Base-by-base conservation (phyloP, 2,888 invertebrate species). In the Sericinus montela region DNA sequence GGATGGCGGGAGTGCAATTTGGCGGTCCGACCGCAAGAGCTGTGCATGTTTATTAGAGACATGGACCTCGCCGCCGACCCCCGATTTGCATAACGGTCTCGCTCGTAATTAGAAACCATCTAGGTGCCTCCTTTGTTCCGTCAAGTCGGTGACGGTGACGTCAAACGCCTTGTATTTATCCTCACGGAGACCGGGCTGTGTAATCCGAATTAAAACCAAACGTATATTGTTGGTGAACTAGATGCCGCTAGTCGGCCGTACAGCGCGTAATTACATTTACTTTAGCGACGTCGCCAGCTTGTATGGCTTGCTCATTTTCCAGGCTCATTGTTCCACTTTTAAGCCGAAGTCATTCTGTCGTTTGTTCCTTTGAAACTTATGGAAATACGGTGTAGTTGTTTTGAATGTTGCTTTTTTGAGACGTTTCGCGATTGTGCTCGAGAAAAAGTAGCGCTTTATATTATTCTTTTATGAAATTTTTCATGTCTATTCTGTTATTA, bases 41-140 rank as follows among this genome's bases (percentile, higher is more conserved):
- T 75, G 77, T 72, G 83, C 81, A 76, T 87, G 87, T 87, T 84
- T 87, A 87, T 87, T 87, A 87, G 76, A 87, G 84, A 83, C 83
- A 80, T 72, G 76, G 78, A 74, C 72, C 77, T 68, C 65, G 70
- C 72, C 72, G 72, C 76, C 70, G 67, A 63, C 69, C 74, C 79
- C 67, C 80, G 80, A 87, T 88, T 87, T 86, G 86, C 87, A 88
- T 87, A 88, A 85, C 87, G 84, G 73, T 75, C 83, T 75, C 81
- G 72, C 79, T 78, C 81, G 86, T 88, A 88, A 88, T 88, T 88
- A 87, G 86, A 87, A 85, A 84, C 84, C 86, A 81, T 87, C 86
- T 86, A 83, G 77, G 77, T 71, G 72, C 75, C 73, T 75, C 83
- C 86, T 84, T 85, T 84, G 84, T 80, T 70, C 75, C 76, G 77